Evolutionary conservation across 2,888 invertebrate species (phyloP), one percentile per base, ranked within the genome.

Genomic region (Alentia gelatinosa): DNA sequence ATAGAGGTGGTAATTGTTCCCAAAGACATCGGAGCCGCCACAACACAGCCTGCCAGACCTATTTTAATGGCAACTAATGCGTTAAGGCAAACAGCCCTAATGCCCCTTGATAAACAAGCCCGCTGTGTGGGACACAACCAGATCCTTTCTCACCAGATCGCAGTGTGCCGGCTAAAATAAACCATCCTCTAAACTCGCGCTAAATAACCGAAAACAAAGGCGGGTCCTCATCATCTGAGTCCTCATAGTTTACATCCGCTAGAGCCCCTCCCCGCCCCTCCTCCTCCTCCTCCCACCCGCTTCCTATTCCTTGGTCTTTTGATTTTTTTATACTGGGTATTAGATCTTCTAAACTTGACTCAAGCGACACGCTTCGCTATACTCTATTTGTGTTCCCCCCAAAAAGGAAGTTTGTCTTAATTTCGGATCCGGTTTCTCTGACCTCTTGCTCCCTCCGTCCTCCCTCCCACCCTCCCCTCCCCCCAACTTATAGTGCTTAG

Each of bases 81-180:
- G 68, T 33, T 68, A 68, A 68, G 68, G 30, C 68, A 68, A 68
- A 68, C 68, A 68, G 5, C 30, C 68, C 68, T 68, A 68, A 68
- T 68, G 68, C 68, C 68, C 68, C 33, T 68, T 68, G 68, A 68
- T 68, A 68, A 68, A 68, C 68, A 68, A 26, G n/a, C 68, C 68
- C 68, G 68, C 68, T 68, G 68, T 26, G 68, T 30, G 30, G n/a
- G 68, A 68, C 68, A 68, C 68, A 68, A 68, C 68, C n/a, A 68
- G 68, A 68, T 68, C 68, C 68, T 68, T 68, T 68, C 68, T 30
- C 68, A 30, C 30, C 68, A 68, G 5, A 30, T 68, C 33, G 12
- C 33, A 12, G 30, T 30, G 33, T 3, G 3, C n/a, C 56, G 56
- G 56, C 56, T 56, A 56, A 56, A 56, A 56, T 56, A 56, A 56